phyloP scores from a whole-genome alignment of 2,797 vertebrate genomes.

The Urosaurus nigricauda region DNA sequence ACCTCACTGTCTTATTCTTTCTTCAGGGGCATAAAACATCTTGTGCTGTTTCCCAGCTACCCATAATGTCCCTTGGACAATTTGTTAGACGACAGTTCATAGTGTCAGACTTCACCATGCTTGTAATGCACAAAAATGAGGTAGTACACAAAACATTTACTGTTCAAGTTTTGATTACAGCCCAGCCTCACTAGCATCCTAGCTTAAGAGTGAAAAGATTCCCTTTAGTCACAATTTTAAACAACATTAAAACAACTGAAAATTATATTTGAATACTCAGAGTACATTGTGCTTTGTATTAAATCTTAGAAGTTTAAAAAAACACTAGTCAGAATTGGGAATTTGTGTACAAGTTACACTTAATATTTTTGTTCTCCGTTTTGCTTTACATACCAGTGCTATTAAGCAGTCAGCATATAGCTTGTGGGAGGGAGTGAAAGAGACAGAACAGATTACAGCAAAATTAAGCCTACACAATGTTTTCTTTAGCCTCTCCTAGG shows the following conservation, averaged over 20 bases:
- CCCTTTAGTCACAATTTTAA: constrained; percentile 57
- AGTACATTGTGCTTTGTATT: constrained; percentile 72
- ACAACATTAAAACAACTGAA: constrained; percentile 56
- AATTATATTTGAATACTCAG: constrained; percentile 48
- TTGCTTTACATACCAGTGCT: constrained; percentile 15
- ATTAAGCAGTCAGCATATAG: constrained; percentile 52
- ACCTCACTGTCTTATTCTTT: constrained; percentile 62
- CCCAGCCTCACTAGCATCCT: constrained; percentile 67
- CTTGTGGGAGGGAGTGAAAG: constrained; percentile 46
- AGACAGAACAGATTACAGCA: constrained; percentile 58
- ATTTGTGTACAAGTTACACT: constrained; percentile 45
- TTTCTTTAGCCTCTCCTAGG: constrained; percentile 58
- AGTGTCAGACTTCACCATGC: constrained; percentile 64
- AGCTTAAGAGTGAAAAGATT: constrained; percentile 65
- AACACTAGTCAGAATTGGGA: constrained; percentile 60
- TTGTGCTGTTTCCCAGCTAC: constrained; percentile 68
- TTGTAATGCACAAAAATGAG: constrained; percentile 80
- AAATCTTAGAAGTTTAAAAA: constrained; percentile 60
- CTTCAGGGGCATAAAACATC: constrained; percentile 67
- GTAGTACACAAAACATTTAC: constrained; percentile 77
- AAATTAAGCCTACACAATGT: constrained; percentile 51
- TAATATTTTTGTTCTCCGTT: constrained; percentile 26
- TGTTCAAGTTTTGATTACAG: constrained; percentile 77
- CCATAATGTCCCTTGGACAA: constrained; percentile 61
- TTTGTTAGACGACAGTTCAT: constrained; percentile 62